Evolutionary conservation across 92 coral and sea anemone genomes (phyloP).

Genomic region (Epizoanthus stellaris): DNA sequence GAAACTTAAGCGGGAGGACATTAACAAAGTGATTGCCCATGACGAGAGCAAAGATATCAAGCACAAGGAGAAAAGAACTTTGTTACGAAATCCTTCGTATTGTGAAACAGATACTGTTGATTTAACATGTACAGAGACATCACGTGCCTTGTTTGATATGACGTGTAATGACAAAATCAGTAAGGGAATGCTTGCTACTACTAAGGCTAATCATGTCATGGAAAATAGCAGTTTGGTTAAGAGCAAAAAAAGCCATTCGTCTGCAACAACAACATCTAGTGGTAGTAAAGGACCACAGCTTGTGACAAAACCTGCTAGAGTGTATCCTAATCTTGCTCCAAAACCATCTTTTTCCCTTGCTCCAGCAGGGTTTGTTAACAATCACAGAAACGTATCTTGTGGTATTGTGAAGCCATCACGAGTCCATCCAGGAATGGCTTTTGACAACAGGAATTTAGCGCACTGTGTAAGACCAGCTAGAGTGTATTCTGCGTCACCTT

Average conservation of each 20-base stretch:
- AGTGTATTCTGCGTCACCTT: background rate
- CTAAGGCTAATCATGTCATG: background rate
- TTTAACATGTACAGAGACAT: slow-evolving; percentile 22
- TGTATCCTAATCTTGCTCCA: slow-evolving; percentile 31
- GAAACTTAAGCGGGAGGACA: slow-evolving; percentile 41
- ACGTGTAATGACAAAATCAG: background rate
- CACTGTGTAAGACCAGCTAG: slow-evolving; percentile 8
- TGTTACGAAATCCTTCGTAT: slow-evolving; percentile 14
- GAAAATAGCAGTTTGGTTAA: background rate
- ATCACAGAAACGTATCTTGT: slow-evolving; percentile 17
- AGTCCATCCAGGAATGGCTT: slow-evolving; percentile 13
- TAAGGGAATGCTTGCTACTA: background rate
- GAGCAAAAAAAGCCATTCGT: slow-evolving; percentile 17
- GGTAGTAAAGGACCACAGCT: background rate
- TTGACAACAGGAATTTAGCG: background rate
- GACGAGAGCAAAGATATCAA: slow-evolving; percentile 58
- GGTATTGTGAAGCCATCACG: slow-evolving; percentile 17
- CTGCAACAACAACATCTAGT: slow-evolving; percentile 12
- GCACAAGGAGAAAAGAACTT: slow-evolving; percentile 40
- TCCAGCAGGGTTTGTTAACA: slow-evolving; percentile 8
- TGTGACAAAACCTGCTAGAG: slow-evolving; percentile 12
- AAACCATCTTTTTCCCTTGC: background rate
- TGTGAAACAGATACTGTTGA: slow-evolving; percentile 13
- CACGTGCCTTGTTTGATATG: slow-evolving; percentile 2
- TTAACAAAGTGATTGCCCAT: slow-evolving; percentile 70